Evolutionary conservation across 2,113 vertebrate genomes (phyloP), one percentile per base, ranked within the genome.

Genomic region (Candoia aspera): DNA sequence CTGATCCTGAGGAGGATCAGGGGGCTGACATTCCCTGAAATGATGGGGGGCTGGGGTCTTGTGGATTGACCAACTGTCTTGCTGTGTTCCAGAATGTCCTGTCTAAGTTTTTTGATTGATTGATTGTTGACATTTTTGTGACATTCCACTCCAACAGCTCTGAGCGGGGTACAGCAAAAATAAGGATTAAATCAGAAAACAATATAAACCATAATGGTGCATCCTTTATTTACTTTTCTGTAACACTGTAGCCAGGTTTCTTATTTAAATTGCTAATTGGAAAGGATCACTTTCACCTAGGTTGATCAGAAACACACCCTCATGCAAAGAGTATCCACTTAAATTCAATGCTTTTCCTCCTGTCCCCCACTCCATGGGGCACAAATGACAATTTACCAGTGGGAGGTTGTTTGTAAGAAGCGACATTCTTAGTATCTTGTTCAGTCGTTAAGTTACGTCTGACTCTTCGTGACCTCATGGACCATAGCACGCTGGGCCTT

Each of bases 331-430:
- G 42, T 91, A 89, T 92, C 83, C 26, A 8, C 49, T 46, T n/a
- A 46, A 13, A 17, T 89, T 29, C 17, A 57, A 19, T 24, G 37
- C 54, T 17, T 57, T 21, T 58, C 53, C 17, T 26, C 57, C 29
- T 54, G 26, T 19, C 2, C n/a, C 68, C 68, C 2, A 2, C 13
- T 2, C 24, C 53, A 2, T 8, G 26, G 33, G 85, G 8, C 19
- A 10, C 9, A 94, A 49, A 46, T 73, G 83, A 92, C 55, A 0
- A 58, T 90, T 89, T 85, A 91, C 84, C 92, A 84, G 60, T 93
- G 1, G 0, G 0, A 91, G 62, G 62, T 0, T 0, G 19, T 15
- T 84, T 37, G 84, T 57, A 90, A 59, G 68, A 23, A 73, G 33
- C 0, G 33, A 33, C 33, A 73, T 6, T 73, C 13, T 59, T 42